Evolutionary conservation across 2,797 vertebrate species (phyloP).

Genomic region (Psittacula derbiana): DNA sequence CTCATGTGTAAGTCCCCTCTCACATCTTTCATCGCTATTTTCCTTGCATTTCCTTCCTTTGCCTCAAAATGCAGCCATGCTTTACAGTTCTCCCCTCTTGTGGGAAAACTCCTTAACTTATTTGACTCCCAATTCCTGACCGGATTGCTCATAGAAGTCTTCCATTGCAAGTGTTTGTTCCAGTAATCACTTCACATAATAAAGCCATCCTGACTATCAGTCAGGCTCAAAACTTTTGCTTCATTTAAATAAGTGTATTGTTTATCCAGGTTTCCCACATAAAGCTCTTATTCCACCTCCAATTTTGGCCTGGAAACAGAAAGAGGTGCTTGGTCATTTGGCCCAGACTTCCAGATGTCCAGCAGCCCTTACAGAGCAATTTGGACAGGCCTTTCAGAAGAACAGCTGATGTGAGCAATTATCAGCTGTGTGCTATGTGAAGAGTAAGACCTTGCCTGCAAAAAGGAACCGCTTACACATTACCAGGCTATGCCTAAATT

Average conservation of each 20-base stretch:
- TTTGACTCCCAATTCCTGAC: neutral
- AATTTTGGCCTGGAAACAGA: neutral
- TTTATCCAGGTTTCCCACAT: neutral
- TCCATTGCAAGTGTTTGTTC: neutral
- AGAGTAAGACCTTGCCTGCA: neutral
- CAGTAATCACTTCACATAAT: neutral
- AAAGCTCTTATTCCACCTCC: neutral
- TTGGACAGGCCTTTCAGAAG: neutral
- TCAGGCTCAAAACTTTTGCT: neutral
- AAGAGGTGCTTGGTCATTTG: neutral
- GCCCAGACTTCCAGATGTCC: neutral
- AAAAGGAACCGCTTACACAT: neutral
- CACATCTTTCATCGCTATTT: neutral
- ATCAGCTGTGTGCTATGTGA: neutral
- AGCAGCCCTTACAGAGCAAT: neutral
- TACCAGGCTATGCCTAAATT: neutral
- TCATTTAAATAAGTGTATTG: neutral
- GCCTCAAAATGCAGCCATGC: neutral
- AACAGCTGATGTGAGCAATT: neutral
- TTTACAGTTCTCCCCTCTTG: neutral
- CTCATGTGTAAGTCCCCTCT: neutral
- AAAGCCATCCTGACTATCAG: neutral
- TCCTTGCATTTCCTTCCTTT: neutral
- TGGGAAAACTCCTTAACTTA: neutral
- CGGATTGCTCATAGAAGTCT: neutral